phyloP scores from a whole-genome alignment of 2,113 vertebrate species.

The Agelaius phoeniceus region DNA sequence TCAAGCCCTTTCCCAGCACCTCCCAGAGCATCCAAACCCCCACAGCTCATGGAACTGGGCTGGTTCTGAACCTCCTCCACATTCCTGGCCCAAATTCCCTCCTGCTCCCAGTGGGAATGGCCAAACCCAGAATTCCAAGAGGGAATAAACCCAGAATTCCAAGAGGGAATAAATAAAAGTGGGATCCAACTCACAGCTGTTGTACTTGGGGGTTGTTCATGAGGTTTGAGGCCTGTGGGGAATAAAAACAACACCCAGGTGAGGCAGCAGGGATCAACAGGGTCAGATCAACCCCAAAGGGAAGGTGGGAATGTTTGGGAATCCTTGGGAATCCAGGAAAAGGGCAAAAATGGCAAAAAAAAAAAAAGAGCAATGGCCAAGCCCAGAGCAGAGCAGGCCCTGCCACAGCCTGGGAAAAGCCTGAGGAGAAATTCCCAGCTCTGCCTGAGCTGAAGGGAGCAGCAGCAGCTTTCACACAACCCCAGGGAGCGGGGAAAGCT shows the following conservation, averaged over 20 bases:
- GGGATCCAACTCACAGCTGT: slow-evolving; percentile 85
- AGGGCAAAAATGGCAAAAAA: neutral
- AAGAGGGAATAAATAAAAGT: neutral
- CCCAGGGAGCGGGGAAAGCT: neutral
- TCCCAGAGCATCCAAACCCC: neutral
- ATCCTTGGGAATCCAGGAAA: neutral
- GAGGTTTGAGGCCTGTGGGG: slow-evolving; percentile 86
- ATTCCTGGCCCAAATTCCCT: neutral
- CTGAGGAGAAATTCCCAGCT: neutral
- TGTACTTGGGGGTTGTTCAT: slow-evolving; percentile 97
- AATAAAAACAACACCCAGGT: neutral
- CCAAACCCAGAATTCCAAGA: neutral
- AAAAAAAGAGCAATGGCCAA: neutral
- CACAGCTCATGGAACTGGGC: neutral
- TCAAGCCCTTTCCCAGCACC: no score
- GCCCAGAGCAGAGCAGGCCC: neutral
- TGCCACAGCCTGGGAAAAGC: neutral
- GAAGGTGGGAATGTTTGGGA: neutral
- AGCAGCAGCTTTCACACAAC: neutral
- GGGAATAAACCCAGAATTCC: neutral
- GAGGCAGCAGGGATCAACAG: neutral
- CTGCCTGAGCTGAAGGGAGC: neutral
- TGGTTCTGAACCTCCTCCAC: neutral
- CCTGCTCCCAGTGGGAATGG: neutral
- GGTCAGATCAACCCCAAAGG: neutral